phyloP scores from a whole-genome alignment of 2,113 vertebrate genomes.

The Cavia porcellus region DNA sequence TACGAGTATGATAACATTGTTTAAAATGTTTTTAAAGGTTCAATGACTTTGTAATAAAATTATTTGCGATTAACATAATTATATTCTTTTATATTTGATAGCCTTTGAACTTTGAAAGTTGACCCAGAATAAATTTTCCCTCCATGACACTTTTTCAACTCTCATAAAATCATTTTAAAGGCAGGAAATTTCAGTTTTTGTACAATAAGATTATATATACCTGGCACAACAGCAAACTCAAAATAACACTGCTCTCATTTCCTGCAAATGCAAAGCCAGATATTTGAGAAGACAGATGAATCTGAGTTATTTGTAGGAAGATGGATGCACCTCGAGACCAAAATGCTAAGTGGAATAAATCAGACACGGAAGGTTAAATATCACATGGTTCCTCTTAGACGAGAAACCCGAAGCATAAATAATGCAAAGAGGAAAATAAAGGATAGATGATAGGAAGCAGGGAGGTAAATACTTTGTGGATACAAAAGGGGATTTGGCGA shows the following conservation, averaged over 20 bases:
- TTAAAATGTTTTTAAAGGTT: slow-evolving; percentile 39
- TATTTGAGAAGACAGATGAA: not conserved
- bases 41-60: not conserved
- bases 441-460: not conserved
- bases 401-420: not conserved
- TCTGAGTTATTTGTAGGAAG: not conserved
- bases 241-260: slow-evolving; percentile 27
- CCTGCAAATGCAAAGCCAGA: not conserved
- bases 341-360: not conserved
- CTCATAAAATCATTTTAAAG: slow-evolving; percentile 20
- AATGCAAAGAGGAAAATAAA: not conserved
- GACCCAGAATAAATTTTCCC: slow-evolving; percentile 22
- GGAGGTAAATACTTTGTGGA: not conserved
- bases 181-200: not conserved
- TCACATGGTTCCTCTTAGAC: not conserved
- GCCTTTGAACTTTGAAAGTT: slow-evolving; percentile 48
- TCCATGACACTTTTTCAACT: slow-evolving; percentile 22
- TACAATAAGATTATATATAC: not conserved
- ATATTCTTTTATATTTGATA: not conserved
- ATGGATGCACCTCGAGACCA: not conserved
- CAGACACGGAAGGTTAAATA: not conserved
- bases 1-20: not conserved
- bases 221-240: not conserved
- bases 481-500: not conserved
- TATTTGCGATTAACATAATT: slow-evolving; percentile 52